Evolutionary conservation across 2,113 vertebrate genomes (phyloP), one percentile per base, ranked within the genome.

Genomic region (Bolborhynchus lineola): DNA sequence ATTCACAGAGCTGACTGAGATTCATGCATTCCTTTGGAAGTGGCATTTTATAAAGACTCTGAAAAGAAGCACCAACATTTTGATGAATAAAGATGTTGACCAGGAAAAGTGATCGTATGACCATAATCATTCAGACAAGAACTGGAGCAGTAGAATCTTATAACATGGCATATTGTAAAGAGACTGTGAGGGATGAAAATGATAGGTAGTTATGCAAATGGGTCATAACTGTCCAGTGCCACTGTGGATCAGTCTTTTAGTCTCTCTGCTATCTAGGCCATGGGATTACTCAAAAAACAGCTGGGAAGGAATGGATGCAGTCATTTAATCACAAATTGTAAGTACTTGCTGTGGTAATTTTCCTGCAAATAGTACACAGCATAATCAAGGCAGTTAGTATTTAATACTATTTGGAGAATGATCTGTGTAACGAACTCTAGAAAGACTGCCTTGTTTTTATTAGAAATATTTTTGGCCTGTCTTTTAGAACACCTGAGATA

Each of bases 51-150:
- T 63, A 94, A 0, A 53, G 62, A n/a, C 23, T 86, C 72, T 62
- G 71, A 92, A 96, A 95, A 78, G 90, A 95, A 93, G 62, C 12
- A 49, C 68, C 94, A 95, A 55, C 78, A 12, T 95, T 93, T 82
- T 86, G 60, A 94, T 97, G 95, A 97, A 93, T 96, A 93, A 95
- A 95, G 96, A 96, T 96, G 95, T 60, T 97, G 97, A 94, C 93
- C 33, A 5, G 90, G 64, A 55, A 67, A 21, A 72, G 91, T 95
- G 94, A 94, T 97, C 97, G 93, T 82, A 50, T 96, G 93, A 77
- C 86, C 77, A 39, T 92, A 89, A 92, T 95, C 67, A 78, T 74
- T 59, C 70, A 78, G 72, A 95, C 64, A 96, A 95, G 94, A 94
- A 94, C 86, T 81, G 86, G 59, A 96, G 67, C 95, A 81, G 68